These are phyloP conservation scores for Physella acuta DNA, from an alignment of 1,140 invertebrate species.

Conservation along the genomic window DNA sequence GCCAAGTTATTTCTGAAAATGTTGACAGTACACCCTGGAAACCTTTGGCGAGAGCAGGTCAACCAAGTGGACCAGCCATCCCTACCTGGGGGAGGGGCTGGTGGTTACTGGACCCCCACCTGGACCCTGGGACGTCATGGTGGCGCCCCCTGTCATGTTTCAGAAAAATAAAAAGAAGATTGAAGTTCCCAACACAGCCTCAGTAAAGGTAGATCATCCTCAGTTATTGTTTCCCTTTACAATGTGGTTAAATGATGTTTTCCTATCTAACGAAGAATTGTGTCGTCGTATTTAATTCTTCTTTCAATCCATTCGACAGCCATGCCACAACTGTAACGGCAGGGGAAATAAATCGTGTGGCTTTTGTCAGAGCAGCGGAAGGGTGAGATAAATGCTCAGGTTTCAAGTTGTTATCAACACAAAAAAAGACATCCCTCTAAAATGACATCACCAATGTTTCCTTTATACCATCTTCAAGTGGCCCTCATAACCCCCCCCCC, in stretches of 20 bases:
- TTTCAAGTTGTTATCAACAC: too few species aligned
- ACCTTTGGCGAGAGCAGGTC: slow-evolving; percentile 67
- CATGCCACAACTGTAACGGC: slow-evolving; percentile 65
- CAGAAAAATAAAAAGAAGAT: slow-evolving; percentile 60
- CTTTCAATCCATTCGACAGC: slow-evolving; percentile 45
- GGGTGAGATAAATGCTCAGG: slow-evolving; percentile 61
- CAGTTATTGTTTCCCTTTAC: too few species aligned
- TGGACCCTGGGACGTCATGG: slow-evolving; percentile 65
- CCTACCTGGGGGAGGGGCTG: slow-evolving; percentile 62
- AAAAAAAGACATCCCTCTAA: too few species aligned
- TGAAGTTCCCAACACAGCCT: slow-evolving; percentile 66
- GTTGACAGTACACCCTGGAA: slow-evolving; percentile 65
- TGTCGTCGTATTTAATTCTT: too few species aligned
- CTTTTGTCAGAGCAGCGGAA: slow-evolving; percentile 64
- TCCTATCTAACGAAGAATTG: too few species aligned
- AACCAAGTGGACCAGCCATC: slow-evolving; percentile 64
- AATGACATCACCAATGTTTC: too few species aligned
- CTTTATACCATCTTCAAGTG: too few species aligned
- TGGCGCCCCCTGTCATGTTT: slow-evolving; percentile 57
- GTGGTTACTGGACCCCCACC: slow-evolving; percentile 62
- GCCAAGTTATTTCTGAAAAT: too few species aligned
- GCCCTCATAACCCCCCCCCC: too few species aligned
- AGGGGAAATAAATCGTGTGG: slow-evolving; percentile 62
- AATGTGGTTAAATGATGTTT: too few species aligned
- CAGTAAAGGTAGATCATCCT: slow-evolving; percentile 62